Evolutionary conservation across 2,888 invertebrate genomes (phyloP).

Genomic region (Melolontha melolontha): DNA sequence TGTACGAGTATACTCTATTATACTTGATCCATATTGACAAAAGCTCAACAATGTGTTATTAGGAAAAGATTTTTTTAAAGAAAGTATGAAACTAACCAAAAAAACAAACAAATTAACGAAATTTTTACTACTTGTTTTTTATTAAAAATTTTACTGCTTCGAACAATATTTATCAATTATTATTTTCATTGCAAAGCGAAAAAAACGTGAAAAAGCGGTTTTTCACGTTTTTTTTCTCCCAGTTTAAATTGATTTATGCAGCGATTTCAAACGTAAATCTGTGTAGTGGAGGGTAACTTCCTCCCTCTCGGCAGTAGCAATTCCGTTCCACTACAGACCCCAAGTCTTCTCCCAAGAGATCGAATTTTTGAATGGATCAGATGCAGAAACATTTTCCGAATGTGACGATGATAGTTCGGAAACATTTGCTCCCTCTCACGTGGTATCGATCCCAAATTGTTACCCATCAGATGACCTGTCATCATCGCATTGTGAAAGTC

Average conservation of each 20-base stretch:
- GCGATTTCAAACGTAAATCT: conserved; percentile 32
- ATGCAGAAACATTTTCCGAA: conserved; percentile 24
- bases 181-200: too few species aligned
- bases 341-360: conserved; percentile 8
- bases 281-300: conserved; percentile 2
- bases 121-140: too few species aligned
- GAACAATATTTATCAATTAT: too few species aligned
- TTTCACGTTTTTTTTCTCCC: conserved; percentile 1
- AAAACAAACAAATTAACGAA: too few species aligned
- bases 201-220: not conserved
- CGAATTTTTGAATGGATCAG: conserved; percentile 31
- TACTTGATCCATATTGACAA: too few species aligned
- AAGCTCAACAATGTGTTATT: too few species aligned
- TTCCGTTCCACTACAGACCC: not conserved
- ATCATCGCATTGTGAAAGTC: conserved; percentile 9
- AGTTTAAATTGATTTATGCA: conserved; percentile 36
- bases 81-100: too few species aligned
- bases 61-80: too few species aligned
- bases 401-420: conserved; percentile 9
- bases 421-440: conserved; percentile 3
- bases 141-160: too few species aligned
- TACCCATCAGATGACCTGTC: conserved; percentile 27
- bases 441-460: conserved; percentile 5
- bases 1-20: too few species aligned
- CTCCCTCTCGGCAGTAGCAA: conserved; percentile 8